Base-by-base conservation (phyloP, 2,888 invertebrate genomes). In the Hofmannophila pseudospretella region DNA sequence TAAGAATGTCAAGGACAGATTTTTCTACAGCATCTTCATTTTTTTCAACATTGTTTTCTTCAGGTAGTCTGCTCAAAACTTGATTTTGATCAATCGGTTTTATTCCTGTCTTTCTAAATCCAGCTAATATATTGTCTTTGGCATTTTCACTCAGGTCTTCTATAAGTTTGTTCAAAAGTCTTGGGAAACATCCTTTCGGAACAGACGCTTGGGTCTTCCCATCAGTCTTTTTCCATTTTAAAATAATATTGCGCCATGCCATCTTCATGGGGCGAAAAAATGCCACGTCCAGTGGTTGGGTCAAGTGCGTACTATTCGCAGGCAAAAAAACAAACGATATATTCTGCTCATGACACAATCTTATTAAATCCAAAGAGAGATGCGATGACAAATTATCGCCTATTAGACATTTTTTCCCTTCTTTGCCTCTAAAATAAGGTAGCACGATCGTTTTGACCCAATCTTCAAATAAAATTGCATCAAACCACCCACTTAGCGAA, bases 351-450 rank as follows among this genome's bases (percentile, higher is more conserved):
- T 58, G 33, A 42, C 70, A 75, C 11, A 38, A 12, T 29, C 51
- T 14, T 2, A 69, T 36, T n/a, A 67, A 45, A 9, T 45, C 45
- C 11, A 36, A 10, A 32, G 45, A 53, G n/a, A 67, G 42, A 28
- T 72, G 67, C n/a, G 50, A 51, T 4, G 57, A 47, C 19, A 73
- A 41, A 48, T 74, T 73, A 39, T 79, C 68, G 0, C 75, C 72
- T 36, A 76, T 59, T 4, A 74, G 19, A 13, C 61, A 48, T 48
- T 73, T 73, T 34, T 26, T 51, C 2, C 65, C 68, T 14, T 34
- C 23, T 38, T 45, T 49, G 9, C 55, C 39, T 32, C 51, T 42
- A 9, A 61, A 48, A 29, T 38, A 51, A 12, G 49, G 47, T 11
- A 60, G 19, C 1, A 47, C 44, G 2, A 56, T 32, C 7, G 47